phyloP scores from a whole-genome alignment of 2,113 vertebrate species.

The Gulo gulo region DNA sequence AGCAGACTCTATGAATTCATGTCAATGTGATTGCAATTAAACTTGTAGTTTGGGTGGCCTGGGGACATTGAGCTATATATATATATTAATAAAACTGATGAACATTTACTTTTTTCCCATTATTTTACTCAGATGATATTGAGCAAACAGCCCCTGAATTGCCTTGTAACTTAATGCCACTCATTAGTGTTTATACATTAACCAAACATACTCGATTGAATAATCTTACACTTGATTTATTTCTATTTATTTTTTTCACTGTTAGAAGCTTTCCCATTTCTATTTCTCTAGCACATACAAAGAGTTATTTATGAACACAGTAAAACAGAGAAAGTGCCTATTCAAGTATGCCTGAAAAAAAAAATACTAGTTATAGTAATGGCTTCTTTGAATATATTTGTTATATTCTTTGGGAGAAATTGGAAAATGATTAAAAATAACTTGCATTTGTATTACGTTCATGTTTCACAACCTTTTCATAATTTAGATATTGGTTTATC shows the following conservation, averaged over 20 bases:
- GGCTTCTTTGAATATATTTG: not conserved
- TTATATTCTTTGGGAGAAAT: not conserved
- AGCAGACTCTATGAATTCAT: not conserved
- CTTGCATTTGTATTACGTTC: not conserved
- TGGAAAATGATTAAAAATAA: not conserved
- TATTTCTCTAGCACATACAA: not conserved
- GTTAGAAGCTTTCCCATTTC: conserved; percentile 9
- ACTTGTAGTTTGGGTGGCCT: not conserved
- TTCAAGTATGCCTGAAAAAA: not conserved
- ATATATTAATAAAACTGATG: not conserved
- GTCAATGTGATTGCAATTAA: not conserved
- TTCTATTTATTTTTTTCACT: conserved; percentile 46
- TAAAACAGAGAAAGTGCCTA: conserved; percentile 1
- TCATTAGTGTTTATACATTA: conserved; percentile 18
- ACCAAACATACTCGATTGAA: not conserved
- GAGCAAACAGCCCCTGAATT: not conserved
- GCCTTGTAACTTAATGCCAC: not conserved
- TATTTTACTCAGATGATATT: conserved; percentile 10
- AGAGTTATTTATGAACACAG: not conserved
- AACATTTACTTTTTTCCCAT: conserved; percentile 1
- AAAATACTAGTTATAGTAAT: not conserved
- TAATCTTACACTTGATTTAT: conserved; percentile 48
- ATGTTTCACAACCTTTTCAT: not conserved
- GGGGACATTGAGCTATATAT: not conserved
- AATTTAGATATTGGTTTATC: not conserved